Evolutionary conservation across 2,888 invertebrate genomes (phyloP).

Genomic region (Aphodius sticticus): DNA sequence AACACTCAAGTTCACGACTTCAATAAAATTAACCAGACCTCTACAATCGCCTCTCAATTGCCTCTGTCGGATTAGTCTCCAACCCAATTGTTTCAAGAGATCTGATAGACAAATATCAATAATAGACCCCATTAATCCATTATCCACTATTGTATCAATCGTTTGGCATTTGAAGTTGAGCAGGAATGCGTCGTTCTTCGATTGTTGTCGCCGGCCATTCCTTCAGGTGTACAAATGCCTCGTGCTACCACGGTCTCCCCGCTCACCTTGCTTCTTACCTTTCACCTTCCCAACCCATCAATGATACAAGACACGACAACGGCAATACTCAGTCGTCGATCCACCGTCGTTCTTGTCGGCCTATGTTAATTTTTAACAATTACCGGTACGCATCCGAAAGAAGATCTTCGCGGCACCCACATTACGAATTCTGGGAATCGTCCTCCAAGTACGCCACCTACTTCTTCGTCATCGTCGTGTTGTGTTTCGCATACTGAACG

Average conservation of each 20-base stretch:
- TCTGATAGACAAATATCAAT: too few species aligned
- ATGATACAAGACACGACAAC: constrained; percentile 29
- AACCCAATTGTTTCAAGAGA: too few species aligned
- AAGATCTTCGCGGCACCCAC: constrained; percentile 5
- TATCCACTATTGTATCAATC: background rate
- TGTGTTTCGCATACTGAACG: constrained; percentile 32
- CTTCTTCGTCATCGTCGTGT: constrained; percentile 6
- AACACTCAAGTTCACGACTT: too few species aligned
- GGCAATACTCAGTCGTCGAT: constrained; percentile 29
- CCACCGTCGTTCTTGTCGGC: constrained; percentile 25
- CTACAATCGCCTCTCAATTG: too few species aligned
- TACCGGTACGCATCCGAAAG: background rate
- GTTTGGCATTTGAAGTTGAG: background rate
- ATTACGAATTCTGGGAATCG: background rate
- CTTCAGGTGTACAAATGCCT: constrained; percentile 29
- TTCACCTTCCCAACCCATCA: constrained; percentile 40
- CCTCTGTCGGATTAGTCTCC: too few species aligned
- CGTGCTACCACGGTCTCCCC: constrained; percentile 34
- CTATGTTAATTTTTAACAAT: background rate
- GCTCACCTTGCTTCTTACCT: constrained; percentile 37
- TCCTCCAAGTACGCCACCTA: background rate
- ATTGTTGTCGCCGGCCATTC: background rate
- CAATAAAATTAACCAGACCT: too few species aligned
- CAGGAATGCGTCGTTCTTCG: background rate
- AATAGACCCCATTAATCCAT: too few species aligned